A percentile compares a stretch with the other conserved stretches of the same genome.
These are phyloP conservation scores for Chelonus insularis DNA, from an alignment of 1,140 invertebrate genomes.

Conservation along the genomic window DNA sequence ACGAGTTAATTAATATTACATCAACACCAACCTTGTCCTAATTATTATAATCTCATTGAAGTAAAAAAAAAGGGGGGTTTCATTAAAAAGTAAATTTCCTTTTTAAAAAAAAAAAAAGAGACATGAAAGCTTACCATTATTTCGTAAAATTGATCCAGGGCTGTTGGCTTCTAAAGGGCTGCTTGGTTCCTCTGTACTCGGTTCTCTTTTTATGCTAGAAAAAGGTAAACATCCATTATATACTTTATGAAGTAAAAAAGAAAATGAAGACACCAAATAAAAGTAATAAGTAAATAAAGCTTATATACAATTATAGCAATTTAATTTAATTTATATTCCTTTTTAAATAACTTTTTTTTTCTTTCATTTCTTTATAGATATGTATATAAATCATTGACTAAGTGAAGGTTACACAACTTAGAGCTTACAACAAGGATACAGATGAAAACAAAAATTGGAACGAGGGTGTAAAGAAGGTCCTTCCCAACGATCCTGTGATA, in stretches of 20 bases:
- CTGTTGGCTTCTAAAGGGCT: slow-evolving; percentile 64
- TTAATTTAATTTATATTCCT: background rate
- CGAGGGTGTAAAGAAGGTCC: background rate
- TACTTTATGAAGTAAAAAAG: too few relatives aligned
- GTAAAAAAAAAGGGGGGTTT: too few relatives aligned
- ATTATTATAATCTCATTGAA: too few relatives aligned
- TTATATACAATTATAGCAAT: background rate
- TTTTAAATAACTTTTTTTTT: too few relatives aligned
- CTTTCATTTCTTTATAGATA: too few relatives aligned
- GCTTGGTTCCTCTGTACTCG: slow-evolving; percentile 59
- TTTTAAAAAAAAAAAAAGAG: slow-evolving; percentile 28
- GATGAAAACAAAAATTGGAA: slow-evolving; percentile 33
- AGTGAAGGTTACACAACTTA: background rate
- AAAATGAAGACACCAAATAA: too few relatives aligned
- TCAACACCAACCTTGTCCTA: too few relatives aligned
- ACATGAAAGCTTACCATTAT: slow-evolving; percentile 61
- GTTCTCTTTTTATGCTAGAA: slow-evolving; percentile 64
- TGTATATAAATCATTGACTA: too few relatives aligned
- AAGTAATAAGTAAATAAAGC: background rate
- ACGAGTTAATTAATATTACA: too few relatives aligned
- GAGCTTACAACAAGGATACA: background rate
- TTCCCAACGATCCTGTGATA: slow-evolving; percentile 16
- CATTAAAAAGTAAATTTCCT: too few relatives aligned
- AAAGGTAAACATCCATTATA: slow-evolving; percentile 50
- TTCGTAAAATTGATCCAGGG: slow-evolving; percentile 58